Evolutionary conservation across 2,888 invertebrate genomes (phyloP).

Genomic region (Fragum fragum): DNA sequence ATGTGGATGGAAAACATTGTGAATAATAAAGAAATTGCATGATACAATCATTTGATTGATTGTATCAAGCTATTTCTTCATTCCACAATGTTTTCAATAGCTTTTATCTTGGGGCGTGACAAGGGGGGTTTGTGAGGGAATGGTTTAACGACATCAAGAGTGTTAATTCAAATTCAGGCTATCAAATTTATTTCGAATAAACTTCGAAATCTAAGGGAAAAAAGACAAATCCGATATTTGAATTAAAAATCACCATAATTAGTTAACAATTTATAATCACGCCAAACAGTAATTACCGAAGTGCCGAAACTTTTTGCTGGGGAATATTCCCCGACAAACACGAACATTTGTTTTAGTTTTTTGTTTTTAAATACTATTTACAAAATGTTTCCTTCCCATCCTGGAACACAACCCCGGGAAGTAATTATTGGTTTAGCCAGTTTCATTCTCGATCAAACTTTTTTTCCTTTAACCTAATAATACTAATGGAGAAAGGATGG

Average conservation of each 20-base stretch:
- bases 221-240: too few species aligned
- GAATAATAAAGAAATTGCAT: too few species aligned
- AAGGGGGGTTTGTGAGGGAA: too few species aligned
- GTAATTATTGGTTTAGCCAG: constrained; percentile 16
- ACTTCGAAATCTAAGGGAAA: too few species aligned
- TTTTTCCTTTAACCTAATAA: constrained; percentile 6
- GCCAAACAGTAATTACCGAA: not conserved
- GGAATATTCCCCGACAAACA: not conserved
- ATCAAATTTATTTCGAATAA: too few species aligned
- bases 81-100: too few species aligned
- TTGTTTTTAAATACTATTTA: constrained; percentile 7
- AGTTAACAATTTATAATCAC: constrained; percentile 18
- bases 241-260: constrained; percentile 5
- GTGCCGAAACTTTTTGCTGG: not conserved
- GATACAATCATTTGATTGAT: too few species aligned
- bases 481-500: constrained; percentile 12
- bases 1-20: too few species aligned
- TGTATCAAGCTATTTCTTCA: too few species aligned
- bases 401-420: not conserved
- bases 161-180: too few species aligned
- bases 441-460: not conserved
- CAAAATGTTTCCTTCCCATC: not conserved
- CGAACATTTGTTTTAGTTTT: not conserved
- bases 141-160: too few species aligned
- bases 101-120: too few species aligned